Evolutionary conservation across 2,888 invertebrate genomes (phyloP).

Genomic region (Synergus japonicus): DNA sequence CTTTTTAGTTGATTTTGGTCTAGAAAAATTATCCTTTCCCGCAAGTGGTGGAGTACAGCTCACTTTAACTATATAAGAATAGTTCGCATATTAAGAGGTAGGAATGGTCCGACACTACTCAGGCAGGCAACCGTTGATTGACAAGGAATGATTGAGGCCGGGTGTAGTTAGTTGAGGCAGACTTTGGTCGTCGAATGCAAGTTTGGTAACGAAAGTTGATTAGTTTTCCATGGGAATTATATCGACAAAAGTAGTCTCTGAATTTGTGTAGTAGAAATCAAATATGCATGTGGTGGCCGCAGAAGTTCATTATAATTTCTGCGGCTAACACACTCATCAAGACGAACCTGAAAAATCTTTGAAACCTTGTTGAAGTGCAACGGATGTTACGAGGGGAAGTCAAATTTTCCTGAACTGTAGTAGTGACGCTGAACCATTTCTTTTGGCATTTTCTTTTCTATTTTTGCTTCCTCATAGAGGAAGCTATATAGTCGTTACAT

Average conservation of each 20-base stretch:
- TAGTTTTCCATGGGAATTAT: too few relatives aligned
- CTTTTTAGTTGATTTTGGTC: not conserved
- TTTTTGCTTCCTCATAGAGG: not conserved
- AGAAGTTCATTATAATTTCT: too few relatives aligned
- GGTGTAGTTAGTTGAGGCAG: too few relatives aligned
- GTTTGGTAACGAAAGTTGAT: too few relatives aligned
- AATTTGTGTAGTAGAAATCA: too few relatives aligned
- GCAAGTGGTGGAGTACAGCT: not conserved
- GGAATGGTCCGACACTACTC: constrained; percentile 37
- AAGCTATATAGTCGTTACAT: too few relatives aligned
- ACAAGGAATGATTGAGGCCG: too few relatives aligned
- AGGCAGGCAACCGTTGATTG: not conserved
- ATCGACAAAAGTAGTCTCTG: too few relatives aligned
- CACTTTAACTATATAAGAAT: constrained; percentile 21
- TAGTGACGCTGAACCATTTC: constrained; percentile 54
- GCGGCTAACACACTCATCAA: too few relatives aligned
- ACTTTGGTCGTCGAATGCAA: too few relatives aligned
- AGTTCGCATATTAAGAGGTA: not conserved
- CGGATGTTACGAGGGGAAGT: not conserved
- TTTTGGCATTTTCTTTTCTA: constrained; percentile 31
- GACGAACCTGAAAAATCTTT: too few relatives aligned
- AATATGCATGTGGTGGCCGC: too few relatives aligned
- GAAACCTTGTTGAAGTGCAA: not conserved
- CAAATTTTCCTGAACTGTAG: constrained; percentile 35
- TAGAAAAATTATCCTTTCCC: not conserved